Evolutionary conservation across 2,797 vertebrate genomes (phyloP).

Genomic region (Pteropus rufus): DNA sequence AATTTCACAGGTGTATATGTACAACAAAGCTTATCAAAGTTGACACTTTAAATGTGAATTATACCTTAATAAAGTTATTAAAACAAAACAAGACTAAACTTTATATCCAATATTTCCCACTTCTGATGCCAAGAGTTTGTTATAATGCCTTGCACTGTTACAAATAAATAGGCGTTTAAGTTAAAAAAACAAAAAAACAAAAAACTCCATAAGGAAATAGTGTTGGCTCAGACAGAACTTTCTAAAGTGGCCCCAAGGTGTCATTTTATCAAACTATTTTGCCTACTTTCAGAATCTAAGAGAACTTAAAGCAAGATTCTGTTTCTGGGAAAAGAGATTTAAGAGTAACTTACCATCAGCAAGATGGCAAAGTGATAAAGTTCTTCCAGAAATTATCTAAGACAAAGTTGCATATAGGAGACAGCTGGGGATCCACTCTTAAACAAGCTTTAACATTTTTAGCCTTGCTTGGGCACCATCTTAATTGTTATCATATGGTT

Average conservation of each 20-base stretch:
- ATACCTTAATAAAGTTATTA: not conserved
- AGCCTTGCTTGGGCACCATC: not conserved
- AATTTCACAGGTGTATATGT: not conserved
- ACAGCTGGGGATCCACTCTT: not conserved
- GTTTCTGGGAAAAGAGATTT: not conserved
- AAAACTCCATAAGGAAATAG: not conserved
- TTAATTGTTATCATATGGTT: not conserved
- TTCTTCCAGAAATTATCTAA: constrained; percentile 22
- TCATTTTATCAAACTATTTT: not conserved
- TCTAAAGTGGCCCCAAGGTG: not conserved
- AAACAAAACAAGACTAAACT: not conserved
- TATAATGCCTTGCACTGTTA: not conserved
- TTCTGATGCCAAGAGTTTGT: not conserved
- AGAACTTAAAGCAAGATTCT: not conserved
- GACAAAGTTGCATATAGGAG: not conserved
- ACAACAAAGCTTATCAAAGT: not conserved
- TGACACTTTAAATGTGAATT: not conserved
- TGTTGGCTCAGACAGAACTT: not conserved
- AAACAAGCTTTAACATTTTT: not conserved
- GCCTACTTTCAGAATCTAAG: not conserved
- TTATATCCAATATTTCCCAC: not conserved
- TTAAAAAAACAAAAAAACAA: not conserved
- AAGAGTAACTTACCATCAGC: not conserved
- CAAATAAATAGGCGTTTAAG: not conserved
- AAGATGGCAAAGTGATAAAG: not conserved